A percentile compares a stretch with the other conserved stretches of the same genome.
phyloP scores from a whole-genome alignment of 2,113 vertebrate species.

The Columba livia region DNA sequence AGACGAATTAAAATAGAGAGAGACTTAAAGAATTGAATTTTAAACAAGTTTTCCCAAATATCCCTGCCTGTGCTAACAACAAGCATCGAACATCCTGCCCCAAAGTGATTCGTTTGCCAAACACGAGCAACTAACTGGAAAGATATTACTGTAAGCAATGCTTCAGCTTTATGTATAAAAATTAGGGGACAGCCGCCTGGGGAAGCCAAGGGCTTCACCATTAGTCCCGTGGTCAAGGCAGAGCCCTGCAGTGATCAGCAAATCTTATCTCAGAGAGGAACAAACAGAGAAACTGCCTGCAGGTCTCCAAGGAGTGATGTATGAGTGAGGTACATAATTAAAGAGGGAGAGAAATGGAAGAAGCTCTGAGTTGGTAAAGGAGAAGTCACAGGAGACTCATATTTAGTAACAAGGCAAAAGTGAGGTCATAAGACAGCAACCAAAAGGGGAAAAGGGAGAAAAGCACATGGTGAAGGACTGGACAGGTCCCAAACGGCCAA shows the following conservation, averaged over 20 bases:
- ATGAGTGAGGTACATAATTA: conserved; percentile 30
- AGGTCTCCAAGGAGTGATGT: conserved; percentile 7
- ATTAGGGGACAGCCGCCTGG: not conserved
- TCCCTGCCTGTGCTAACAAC: not conserved
- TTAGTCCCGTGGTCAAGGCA: not conserved
- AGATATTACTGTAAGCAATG: not conserved
- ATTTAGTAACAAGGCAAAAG: conserved; percentile 42
- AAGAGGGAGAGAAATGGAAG: conserved; percentile 6
- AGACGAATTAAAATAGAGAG: not conserved
- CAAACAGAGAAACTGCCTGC: not conserved
- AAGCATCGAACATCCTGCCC: not conserved
- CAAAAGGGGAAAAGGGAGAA: conserved; percentile 12
- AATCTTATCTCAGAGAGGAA: not conserved
- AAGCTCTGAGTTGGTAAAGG: not conserved
- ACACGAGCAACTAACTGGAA: conserved; percentile 3
- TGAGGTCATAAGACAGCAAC: conserved; percentile 40
- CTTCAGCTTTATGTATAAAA: not conserved
- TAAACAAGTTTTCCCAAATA: not conserved
- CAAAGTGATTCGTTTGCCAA: not conserved
- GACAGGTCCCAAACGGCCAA: conserved; percentile 54
- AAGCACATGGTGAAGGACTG: conserved; percentile 43
- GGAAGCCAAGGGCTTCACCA: not conserved
- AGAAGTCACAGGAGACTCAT: conserved; percentile 35
- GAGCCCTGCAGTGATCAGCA: not conserved
- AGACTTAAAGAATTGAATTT: conserved; percentile 6